Base-by-base conservation (phyloP, 1,140 invertebrate genomes). In the Carposina sasakii region DNA sequence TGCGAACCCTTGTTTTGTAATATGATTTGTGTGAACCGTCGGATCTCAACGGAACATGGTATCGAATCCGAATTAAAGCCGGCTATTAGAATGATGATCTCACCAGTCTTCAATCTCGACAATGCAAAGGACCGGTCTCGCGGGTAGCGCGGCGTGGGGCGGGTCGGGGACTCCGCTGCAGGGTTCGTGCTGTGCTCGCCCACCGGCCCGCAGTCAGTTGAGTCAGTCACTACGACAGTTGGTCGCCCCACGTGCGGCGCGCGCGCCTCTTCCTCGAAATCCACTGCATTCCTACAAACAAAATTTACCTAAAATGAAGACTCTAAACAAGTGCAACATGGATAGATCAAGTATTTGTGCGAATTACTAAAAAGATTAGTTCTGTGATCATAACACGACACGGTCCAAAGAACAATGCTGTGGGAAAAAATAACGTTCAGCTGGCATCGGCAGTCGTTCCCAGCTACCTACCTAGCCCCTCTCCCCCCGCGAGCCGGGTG, bases 341-440 rank as follows among this genome's bases (percentile, higher is more conserved):
- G n/a, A n/a, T n/a, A n/a, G n/a, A n/a, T n/a, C n/a, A n/a, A 62
- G 61, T 64, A 57, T 54, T 64, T 54, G 51, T 56, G 50, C 33
- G 49, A 60, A 62, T 69, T 51, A 47, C 47, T 30, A 56, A 66
- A 70, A 68, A 67, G 57, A 48, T 63, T 66, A 70, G 46, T 67
- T 64, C 41, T 50, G 52, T 63, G 60, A 67, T 71, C 62, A 64
- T 74, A 67, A 56, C 57, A 56, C 60, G 75, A 63, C 67, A 78
- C 77, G 77, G 72, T 84, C 71, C 71, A 75, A 84, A 78, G 81
- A 81, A 81, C 81, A 84, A 84, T 84, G 81, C 77, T 84, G 81
- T 84, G 81, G 81, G 77, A 84, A 84, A 84, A 84, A 84, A 84
- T 84, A 84, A 84, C 81, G 81, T 84, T 81, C 81, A 84, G 77